A percentile compares a stretch with the other conserved stretches of the same genome.
Evolutionary conservation across 2,797 vertebrate species (phyloP).

Genomic region (Pangasius djambal): DNA sequence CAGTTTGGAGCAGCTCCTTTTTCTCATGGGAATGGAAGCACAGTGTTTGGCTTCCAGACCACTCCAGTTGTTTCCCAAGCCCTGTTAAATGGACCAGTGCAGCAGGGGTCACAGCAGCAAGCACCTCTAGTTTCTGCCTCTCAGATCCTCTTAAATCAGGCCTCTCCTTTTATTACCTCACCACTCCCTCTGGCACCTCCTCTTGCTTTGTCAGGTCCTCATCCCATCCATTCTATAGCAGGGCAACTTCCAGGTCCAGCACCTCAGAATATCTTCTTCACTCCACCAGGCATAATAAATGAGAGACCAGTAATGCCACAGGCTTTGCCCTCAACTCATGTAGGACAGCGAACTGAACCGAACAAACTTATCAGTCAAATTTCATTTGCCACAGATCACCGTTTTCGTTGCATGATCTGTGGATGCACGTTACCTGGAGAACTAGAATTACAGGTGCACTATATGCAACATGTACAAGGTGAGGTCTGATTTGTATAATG

Average conservation of each 20-base stretch:
- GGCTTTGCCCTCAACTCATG: constrained; percentile 72
- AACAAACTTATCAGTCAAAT: constrained; percentile 72
- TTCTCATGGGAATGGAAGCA: constrained; percentile 66
- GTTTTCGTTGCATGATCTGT: constrained; percentile 81
- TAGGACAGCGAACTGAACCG: constrained; percentile 69
- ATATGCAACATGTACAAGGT: constrained; percentile 81
- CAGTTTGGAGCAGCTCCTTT: constrained; percentile 71
- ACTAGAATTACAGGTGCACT: constrained; percentile 81
- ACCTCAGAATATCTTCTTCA: constrained; percentile 75
- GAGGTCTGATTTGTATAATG: constrained; percentile 68
- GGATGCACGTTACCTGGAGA: constrained; percentile 77
- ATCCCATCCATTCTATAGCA: constrained; percentile 74
- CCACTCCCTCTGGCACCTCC: constrained; percentile 70
- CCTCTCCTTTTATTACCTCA: constrained; percentile 73
- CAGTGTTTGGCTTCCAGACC: constrained; percentile 75
- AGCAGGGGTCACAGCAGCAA: constrained; percentile 68
- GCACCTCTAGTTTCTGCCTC: constrained; percentile 71
- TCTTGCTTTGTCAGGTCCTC: constrained; percentile 70
- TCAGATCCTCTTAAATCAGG: constrained; percentile 75
- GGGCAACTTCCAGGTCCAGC: constrained; percentile 70
- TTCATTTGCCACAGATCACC: constrained; percentile 74
- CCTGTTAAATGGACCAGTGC: constrained; percentile 70
- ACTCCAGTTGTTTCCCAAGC: constrained; percentile 67
- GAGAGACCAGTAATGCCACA: constrained; percentile 71
- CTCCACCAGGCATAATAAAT: constrained; percentile 71